A percentile compares a stretch with the other conserved stretches of the same genome.
Evolutionary conservation across 2,888 invertebrate genomes (phyloP).

Genomic region (Apamea epomidion): DNA sequence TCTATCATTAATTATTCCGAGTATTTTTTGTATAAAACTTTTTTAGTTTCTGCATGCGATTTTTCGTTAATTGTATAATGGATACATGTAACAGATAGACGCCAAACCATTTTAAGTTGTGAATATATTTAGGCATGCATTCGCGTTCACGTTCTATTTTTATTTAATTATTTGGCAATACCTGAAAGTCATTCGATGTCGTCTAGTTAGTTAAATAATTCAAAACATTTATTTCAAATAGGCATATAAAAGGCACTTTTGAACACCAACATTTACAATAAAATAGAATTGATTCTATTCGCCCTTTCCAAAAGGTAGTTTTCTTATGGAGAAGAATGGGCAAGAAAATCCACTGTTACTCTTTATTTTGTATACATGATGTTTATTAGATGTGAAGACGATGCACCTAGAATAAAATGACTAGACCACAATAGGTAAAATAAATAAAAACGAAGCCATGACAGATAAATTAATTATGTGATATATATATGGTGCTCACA

Average conservation of each 20-base stretch:
- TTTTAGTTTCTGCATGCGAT: constrained; percentile 61
- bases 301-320: too few relatives aligned
- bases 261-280: too few relatives aligned
- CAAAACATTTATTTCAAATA: neutral
- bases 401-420: neutral
- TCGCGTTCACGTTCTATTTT: neutral
- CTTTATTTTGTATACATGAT: neutral
- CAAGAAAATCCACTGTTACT: neutral
- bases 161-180: constrained; percentile 13
- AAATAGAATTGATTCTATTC: too few relatives aligned
- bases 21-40: constrained; percentile 54
- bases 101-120: constrained; percentile 19
- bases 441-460: too few relatives aligned
- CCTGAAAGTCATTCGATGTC: neutral
- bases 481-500: neutral
- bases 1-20: constrained; percentile 80
- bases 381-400: neutral
- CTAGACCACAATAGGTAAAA: neutral
- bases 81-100: constrained; percentile 39
- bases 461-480: too few relatives aligned
- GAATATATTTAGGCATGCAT: constrained; percentile 24
- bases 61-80: constrained; percentile 72
- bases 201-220: constrained; percentile 14
- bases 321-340: too few relatives aligned
- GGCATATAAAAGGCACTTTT: too few relatives aligned